phyloP scores from a whole-genome alignment of 2,888 invertebrate species.

The Cryptocephalus moraei region DNA sequence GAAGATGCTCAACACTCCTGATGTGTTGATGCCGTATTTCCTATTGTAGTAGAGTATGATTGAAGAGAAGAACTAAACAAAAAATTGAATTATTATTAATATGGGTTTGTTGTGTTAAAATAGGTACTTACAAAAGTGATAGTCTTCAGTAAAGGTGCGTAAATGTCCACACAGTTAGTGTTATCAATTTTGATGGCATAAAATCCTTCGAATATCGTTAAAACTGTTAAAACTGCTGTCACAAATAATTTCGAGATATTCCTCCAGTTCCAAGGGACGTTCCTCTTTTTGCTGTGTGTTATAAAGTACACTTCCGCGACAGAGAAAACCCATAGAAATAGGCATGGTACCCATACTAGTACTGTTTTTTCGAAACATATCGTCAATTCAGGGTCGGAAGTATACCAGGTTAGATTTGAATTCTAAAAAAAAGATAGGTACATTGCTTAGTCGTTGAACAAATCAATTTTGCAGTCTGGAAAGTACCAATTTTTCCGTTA shows the following conservation, averaged over 20 bases:
- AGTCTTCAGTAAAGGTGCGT: constrained; percentile 65
- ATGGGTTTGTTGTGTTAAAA: background rate
- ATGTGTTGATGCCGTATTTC: constrained; percentile 42
- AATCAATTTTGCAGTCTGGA: too few species aligned
- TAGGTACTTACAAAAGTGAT: constrained; percentile 66
- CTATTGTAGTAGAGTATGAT: constrained; percentile 39
- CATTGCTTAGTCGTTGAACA: background rate
- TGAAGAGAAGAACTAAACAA: constrained; percentile 4
- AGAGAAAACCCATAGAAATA: constrained; percentile 63
- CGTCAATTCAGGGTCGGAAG: constrained; percentile 67
- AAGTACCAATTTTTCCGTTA: too few species aligned
- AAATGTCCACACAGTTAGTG: constrained; percentile 59
- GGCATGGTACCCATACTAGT: constrained; percentile 75
- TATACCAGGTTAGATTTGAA: constrained; percentile 60
- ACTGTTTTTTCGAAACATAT: constrained; percentile 82
- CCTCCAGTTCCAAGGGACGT: constrained; percentile 61
- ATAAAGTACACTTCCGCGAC: constrained; percentile 62
- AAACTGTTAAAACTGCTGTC: constrained; percentile 48
- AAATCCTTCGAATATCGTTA: constrained; percentile 48
- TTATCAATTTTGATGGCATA: constrained; percentile 35
- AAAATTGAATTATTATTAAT: background rate
- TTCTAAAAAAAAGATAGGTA: constrained; percentile 52
- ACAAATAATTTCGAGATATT: constrained; percentile 56
- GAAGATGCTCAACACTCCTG: constrained; percentile 46
- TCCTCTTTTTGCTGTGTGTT: constrained; percentile 55